Conservation (phyloP, 2,888 invertebrate species). For the Junonia oenone region DNA sequence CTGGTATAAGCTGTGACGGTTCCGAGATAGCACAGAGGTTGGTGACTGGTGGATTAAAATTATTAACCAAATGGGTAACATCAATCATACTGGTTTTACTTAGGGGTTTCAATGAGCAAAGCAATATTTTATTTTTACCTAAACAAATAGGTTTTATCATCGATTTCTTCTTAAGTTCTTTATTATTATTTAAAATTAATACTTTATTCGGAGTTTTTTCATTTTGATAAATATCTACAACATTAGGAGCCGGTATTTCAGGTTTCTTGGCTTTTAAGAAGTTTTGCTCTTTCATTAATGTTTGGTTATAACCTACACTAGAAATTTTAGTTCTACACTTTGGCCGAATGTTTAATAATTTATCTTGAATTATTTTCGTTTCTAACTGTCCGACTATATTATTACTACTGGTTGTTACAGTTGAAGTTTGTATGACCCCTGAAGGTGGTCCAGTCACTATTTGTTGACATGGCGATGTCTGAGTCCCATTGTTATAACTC, state of each 20-base stretch:
- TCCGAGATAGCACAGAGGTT: not conserved
- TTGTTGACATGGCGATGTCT: not conserved
- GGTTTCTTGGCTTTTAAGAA: not conserved
- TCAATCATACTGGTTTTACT: not conserved
- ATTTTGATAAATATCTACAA: not conserved
- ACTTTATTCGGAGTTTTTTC: not conserved
- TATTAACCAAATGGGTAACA: not conserved
- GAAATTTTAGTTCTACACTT: not conserved
- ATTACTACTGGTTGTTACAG: not conserved
- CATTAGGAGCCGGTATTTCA: not conserved
- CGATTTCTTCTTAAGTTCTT: too few relatives aligned
- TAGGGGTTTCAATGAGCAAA: constrained; percentile 50
- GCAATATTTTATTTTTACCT: constrained; percentile 57
- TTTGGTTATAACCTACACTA: not conserved
- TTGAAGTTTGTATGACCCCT: not conserved
- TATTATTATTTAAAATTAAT: too few relatives aligned
- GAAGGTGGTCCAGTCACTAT: not conserved
- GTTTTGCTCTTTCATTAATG: not conserved
- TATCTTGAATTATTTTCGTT: not conserved
- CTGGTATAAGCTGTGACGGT: constrained; percentile 29
- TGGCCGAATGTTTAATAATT: not conserved
- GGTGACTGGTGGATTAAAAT: not conserved
- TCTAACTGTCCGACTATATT: not conserved
- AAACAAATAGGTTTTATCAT: constrained; percentile 49
- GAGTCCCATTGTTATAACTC: not conserved